Conservation (phyloP, 2,113 vertebrate species). For the Atlantisia rogersi region DNA sequence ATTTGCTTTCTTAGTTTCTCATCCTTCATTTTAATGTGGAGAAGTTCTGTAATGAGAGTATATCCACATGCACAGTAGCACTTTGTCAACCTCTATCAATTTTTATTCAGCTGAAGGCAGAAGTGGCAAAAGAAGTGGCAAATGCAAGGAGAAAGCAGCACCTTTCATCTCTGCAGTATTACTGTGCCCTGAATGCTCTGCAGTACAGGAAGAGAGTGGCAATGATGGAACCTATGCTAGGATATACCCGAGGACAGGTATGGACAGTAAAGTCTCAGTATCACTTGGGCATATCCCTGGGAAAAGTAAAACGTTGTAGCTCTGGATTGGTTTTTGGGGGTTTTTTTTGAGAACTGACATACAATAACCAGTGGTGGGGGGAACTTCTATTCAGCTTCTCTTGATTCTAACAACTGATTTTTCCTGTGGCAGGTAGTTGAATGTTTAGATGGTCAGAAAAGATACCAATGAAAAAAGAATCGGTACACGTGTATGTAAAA, state of each 20-base stretch:
- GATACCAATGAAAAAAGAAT: background rate
- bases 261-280: background rate
- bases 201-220: conserved; percentile 93
- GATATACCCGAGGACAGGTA: conserved; percentile 92
- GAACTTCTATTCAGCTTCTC: background rate
- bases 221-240: conserved; percentile 95
- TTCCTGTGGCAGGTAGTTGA: background rate
- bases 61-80: background rate
- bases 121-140: conserved; percentile 90
- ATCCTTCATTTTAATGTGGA: background rate
- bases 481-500: background rate
- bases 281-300: background rate
- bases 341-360: background rate
- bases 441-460: background rate
- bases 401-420: background rate
- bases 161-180: conserved; percentile 93
- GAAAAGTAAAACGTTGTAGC: background rate
- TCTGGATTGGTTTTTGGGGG: background rate
- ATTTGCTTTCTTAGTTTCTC: background rate
- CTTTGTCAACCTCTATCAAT: background rate
- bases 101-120: conserved; percentile 84
- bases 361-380: rapidly evolving
- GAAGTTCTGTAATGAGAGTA: background rate
- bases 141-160: conserved; percentile 93
- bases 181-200: conserved; percentile 93